These are phyloP conservation scores for Sebastes iracundus DNA, from an alignment of 2,797 vertebrate genomes.

Conservation along the genomic window DNA sequence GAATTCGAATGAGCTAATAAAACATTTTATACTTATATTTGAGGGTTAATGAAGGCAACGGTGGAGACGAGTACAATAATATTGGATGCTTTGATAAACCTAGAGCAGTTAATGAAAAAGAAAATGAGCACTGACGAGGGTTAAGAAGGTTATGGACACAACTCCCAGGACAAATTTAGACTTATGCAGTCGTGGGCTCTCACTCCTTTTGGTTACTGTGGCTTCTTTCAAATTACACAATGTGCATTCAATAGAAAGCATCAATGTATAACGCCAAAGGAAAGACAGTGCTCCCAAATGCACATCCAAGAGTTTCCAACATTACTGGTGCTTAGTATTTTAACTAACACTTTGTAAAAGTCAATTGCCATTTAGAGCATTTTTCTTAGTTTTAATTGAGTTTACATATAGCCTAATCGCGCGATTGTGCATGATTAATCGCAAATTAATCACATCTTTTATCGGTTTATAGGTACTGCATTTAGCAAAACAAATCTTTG, in stretches of 20 bases:
- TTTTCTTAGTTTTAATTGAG: neutral
- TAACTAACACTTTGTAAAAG: neutral
- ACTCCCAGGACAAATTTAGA: slow-evolving; percentile 12
- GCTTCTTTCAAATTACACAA: neutral
- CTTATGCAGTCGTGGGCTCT: neutral
- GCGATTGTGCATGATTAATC: no score
- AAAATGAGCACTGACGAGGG: slow-evolving; percentile 13
- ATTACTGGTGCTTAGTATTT: neutral
- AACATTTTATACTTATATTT: neutral
- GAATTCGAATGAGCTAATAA: neutral
- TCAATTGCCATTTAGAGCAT: neutral
- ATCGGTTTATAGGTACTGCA: no score
- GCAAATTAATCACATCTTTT: no score
- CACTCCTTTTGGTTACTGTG: neutral
- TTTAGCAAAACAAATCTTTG: no score
- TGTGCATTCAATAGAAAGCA: neutral
- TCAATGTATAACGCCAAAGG: neutral
- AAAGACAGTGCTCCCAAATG: neutral
- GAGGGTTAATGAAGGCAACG: slow-evolving; percentile 30
- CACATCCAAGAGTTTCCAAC: neutral
- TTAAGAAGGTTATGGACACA: neutral
- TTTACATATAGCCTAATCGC: no score
- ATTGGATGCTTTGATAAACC: slow-evolving; percentile 8
- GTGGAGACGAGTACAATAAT: neutral
- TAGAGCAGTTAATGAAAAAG: slow-evolving; percentile 33